These are phyloP conservation scores for Gymnoscopelus braueri DNA, from an alignment of 2,797 vertebrate genomes.

Conservation along the genomic window DNA sequence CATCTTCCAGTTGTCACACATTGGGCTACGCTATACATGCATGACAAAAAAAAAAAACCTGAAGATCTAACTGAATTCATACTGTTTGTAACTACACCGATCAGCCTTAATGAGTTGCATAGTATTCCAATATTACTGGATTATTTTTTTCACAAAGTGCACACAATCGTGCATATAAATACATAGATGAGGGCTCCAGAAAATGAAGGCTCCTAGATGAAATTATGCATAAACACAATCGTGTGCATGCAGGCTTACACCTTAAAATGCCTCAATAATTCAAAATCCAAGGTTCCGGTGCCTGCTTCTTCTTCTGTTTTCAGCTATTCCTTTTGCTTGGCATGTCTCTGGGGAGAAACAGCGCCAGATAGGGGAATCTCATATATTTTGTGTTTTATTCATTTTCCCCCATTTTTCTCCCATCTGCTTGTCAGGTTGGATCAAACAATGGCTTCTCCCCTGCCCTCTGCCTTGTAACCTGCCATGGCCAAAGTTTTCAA, in stretches of 20 bases:
- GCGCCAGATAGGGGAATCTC: conserved; percentile 62
- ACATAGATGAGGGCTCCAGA: no score
- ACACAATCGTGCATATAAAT: no score
- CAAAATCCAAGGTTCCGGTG: conserved; percentile 63
- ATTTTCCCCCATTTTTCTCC: conserved; percentile 41
- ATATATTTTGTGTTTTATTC: conserved; percentile 53
- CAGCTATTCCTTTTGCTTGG: conserved; percentile 78
- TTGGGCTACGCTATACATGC: no score
- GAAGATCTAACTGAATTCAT: no score
- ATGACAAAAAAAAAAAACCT: no score
- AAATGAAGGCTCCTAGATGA: no score
- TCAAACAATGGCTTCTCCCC: conserved; percentile 1
- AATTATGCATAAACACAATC: conserved; percentile 38
- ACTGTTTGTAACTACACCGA: no score
- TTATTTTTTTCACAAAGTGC: no score
- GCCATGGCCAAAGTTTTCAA: conserved; percentile 5
- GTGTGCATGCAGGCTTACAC: conserved; percentile 38
- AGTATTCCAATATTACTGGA: no score
- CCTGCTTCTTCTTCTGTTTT: conserved; percentile 63
- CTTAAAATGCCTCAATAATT: conserved; percentile 72
- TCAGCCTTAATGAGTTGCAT: no score
- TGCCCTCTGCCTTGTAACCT: conserved; percentile 1
- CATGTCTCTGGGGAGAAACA: conserved; percentile 57
- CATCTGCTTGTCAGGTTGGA: conserved; percentile 46
- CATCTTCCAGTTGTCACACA: no score